Evolutionary conservation across 2,113 vertebrate genomes (phyloP), one percentile per base, ranked within the genome.

Genomic region (Corythoichthys haematopterus): DNA sequence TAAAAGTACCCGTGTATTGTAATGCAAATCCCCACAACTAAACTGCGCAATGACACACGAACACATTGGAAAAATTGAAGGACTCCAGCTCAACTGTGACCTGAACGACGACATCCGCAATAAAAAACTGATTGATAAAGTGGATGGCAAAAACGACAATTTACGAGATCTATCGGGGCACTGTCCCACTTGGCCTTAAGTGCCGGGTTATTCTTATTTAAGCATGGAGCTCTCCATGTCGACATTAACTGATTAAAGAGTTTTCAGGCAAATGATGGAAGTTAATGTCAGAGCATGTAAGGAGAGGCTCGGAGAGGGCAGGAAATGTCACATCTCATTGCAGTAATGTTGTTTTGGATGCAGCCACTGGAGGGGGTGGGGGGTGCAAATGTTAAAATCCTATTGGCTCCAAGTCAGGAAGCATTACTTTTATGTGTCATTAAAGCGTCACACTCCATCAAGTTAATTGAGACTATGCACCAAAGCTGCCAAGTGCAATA

Each of bases 271-370:
- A 62, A 46, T 14, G 60, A 62, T 47, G 60, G 60, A 62, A 46
- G 40, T 46, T 14, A 16, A 45, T 43, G 38, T 28, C 33, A 36
- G 55, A 57, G 35, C 12, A 57, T 36, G 33, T 13, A 57, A 14
- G n/a, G n/a, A 61, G 40, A 28, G 16, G 60, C 40, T 45, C 20
- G 40, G 38, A 62, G 58, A 43, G 60, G 43, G 43, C 40, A 46
- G 60, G 20, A 62, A 62, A 20, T 62, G 60, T 62, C 60, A 62
- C 60, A 62, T 62, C 60, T 62, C 43, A 62, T 62, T 62, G 60
- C 60, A 6, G 60, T 62, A 43, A 62, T 46, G 60, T 62, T 62
- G 60, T 62, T 62, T 62, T 46, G 60, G 60, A 62, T 62, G 60
- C 60, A 46, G 60, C 43, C 43, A 46, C 60, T 33, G 4, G 55